Evolutionary conservation across 1,140 invertebrate genomes (phyloP), one percentile per base, ranked within the genome.

Genomic region (Epicauta chinensis): DNA sequence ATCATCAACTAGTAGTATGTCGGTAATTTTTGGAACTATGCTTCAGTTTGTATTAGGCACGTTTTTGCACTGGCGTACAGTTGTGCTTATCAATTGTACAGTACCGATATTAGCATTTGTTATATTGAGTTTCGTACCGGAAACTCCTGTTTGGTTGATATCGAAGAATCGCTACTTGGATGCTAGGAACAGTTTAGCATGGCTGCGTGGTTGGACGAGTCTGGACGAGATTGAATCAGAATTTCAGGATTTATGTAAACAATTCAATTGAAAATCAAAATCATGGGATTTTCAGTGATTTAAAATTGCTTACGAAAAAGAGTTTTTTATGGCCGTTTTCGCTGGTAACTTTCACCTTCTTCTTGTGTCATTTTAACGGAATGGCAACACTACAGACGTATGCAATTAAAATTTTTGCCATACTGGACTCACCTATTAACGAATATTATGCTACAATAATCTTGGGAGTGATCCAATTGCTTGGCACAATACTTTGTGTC

Each of bases 81-180:
- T 86, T 2, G 82, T 83, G 0, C 64, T 87, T 0, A 68, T 86
- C 30, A 87, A 85, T 59, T 72, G 84, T 0, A 61, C 69, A 1
- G 80, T 86, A 55, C 86, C 86, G 5, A 66, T 86, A 17, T 50
- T 82, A 0, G 81, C 84, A 3, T 77, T 87, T 11, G 35, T 78
- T 0, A 75, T 79, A 0, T 70, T 89, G 0, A 81, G 76, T 49
- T 76, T 86, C 58, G 78, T 90, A 1, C 87, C 87, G 0, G 87
- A 90, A 66, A 87, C 83, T 55, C 86, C 87, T 2, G 77, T 84
- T 55, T 90, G 87, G 87, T 69, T 89, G 10, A 75, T 79, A 62
- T 77, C 73, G 0, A 80, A 79, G 59, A 78, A 78, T 40, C 74
- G 79, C 16, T 57, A 76, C 15, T 65, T 74, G 3, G 82, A 85